Percentiles rank a stretch among this genome's conserved stretches.
These are phyloP conservation scores for Macroramphosus scolopax DNA, from an alignment of 2,797 vertebrate species.

Conservation along the genomic window DNA sequence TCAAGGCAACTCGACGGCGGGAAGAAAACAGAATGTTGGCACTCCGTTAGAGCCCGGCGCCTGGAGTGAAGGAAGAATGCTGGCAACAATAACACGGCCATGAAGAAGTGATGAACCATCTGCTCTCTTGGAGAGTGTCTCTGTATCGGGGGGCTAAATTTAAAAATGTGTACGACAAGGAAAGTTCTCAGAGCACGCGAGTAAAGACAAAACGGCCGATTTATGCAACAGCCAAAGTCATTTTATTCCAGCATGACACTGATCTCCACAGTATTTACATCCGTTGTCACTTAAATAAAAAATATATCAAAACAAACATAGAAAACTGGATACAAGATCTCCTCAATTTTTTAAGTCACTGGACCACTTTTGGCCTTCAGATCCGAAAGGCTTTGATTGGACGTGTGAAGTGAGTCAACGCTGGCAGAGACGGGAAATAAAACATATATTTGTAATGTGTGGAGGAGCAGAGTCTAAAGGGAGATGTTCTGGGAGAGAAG, in stretches of 20 bases:
- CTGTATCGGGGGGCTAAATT: too few species aligned
- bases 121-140: conserved; percentile 37
- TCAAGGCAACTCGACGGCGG: conserved; percentile 18
- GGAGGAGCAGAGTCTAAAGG: conserved; percentile 26
- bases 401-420: conserved; percentile 2
- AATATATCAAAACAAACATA: conserved; percentile 63
- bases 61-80: conserved; percentile 28
- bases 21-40: conserved; percentile 29
- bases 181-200: conserved; percentile 28
- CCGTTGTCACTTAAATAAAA: conserved; percentile 67
- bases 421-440: conserved; percentile 23
- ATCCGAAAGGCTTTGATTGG: conserved; percentile 39
- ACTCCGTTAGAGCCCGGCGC: conserved; percentile 16
- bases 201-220: conserved; percentile 21
- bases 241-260: conserved; percentile 65
- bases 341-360: conserved; percentile 8
- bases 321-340: conserved; percentile 50
- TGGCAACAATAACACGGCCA: conserved; percentile 25
- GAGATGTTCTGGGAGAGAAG: conserved; percentile 56
- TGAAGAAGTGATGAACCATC: conserved; percentile 54
- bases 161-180: too few species aligned
- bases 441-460: conserved; percentile 29
- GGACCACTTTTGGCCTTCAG: too few species aligned
- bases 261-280: conserved; percentile 60
- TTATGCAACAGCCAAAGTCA: conserved; percentile 39